Base-by-base conservation (phyloP, 2,113 vertebrate species). In the Rana temporaria region DNA sequence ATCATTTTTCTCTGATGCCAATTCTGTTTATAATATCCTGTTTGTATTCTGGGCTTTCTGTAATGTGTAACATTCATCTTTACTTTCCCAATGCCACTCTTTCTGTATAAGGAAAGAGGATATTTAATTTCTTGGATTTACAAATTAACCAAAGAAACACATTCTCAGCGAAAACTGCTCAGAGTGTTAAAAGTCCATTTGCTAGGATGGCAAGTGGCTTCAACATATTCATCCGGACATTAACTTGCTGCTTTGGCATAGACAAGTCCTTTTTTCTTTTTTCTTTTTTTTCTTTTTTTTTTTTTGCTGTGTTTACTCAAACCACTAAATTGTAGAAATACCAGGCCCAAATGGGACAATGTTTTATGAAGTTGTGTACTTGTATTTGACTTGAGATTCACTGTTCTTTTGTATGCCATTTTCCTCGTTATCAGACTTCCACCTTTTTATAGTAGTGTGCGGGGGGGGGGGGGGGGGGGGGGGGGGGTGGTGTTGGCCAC, bases 41-140 rank as follows among this genome's bases (percentile, higher is more conserved):
- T 42, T 9, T 42, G 38, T 42, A 42, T 42, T 5, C 38, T 42
- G 42, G 42, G 11, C 42, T 48, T 48, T 48, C 42, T 48, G 42
- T 48, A 48, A 48, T 12, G 42, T 48, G 6, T 48, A 42, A 42
- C 42, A 48, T 59, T 7, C n/a, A n/a, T 19, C n/a, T 59, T 18
- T 4, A 24, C n/a, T 64, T 64, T 64, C 30, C 24, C 24, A 26
- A 15, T 26, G 24, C 22, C 62, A 64, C 17, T 78, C 83, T 82
- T 84, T 55, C 67, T 86, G 78, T 77, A 80, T 84, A 84, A 87
- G 72, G 59, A 78, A 68, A 66, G 48, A 77, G 59, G 75, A 19
- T 1, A 82, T 22, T 85, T 85, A 67, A 85, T 85, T 89, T 86
- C 86, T 71, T 84, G 79, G 79, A 77, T 84, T 87, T 79, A 38